Conservation (phyloP, 1,140 invertebrate species). For the Psilanteris sp. region DNA sequence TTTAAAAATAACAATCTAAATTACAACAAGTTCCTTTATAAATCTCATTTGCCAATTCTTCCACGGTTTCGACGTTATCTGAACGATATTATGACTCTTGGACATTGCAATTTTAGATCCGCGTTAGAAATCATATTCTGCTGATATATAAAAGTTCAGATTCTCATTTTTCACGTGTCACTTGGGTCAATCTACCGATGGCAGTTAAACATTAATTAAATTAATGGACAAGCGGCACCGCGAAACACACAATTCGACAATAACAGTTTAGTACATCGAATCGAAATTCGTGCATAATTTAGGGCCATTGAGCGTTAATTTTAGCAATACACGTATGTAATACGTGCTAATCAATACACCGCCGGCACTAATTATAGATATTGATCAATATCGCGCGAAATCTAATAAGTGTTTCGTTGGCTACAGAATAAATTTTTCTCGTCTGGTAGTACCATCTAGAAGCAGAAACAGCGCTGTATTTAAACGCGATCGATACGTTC, state of each 20-base stretch:
- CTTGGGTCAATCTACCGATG: background rate
- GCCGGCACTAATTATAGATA: slow-evolving; percentile 37
- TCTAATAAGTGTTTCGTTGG: slow-evolving; percentile 43
- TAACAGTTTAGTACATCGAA: slow-evolving; percentile 27
- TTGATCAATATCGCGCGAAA: slow-evolving; percentile 44
- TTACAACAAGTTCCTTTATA: no score
- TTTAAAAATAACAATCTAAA: no score
- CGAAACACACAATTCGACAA: slow-evolving; percentile 6
- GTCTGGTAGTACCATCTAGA: slow-evolving; percentile 8
- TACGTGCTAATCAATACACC: slow-evolving; percentile 44
- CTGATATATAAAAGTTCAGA: background rate
- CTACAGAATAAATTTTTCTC: slow-evolving; percentile 33
- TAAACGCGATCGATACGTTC: slow-evolving; percentile 35
- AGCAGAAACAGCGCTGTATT: slow-evolving; percentile 33
- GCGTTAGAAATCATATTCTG: background rate
- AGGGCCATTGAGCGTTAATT: slow-evolving; percentile 38
- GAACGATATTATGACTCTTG: no score
- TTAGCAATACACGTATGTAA: slow-evolving; percentile 40
- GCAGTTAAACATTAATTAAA: slow-evolving; percentile 27
- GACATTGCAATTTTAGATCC: no score
- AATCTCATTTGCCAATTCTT: no score
- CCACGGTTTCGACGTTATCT: no score
- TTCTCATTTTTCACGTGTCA: background rate
- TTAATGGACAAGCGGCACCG: slow-evolving; percentile 14
- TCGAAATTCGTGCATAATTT: slow-evolving; percentile 45